Percentiles rank a stretch among this genome's conserved stretches.
Evolutionary conservation across 1,140 invertebrate species (phyloP).

Genomic region (Camponotus pennsylvanicus): DNA sequence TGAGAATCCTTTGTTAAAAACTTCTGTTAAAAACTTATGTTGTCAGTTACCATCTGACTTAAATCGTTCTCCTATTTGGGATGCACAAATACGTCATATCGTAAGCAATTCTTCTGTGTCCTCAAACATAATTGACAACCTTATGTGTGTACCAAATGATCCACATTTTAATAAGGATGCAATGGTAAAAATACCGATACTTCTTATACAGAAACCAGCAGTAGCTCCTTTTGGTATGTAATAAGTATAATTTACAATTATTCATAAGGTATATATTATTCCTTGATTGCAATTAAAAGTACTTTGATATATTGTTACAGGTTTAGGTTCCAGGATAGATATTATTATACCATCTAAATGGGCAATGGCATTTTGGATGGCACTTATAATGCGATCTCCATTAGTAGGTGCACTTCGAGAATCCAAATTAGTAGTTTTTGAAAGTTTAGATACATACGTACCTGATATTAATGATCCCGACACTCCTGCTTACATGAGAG

Average conservation of each 20-base stretch:
- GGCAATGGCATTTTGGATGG: constrained; percentile 94
- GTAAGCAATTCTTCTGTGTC: constrained; percentile 89
- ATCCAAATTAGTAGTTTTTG: constrained; percentile 89
- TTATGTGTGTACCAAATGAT: constrained; percentile 91
- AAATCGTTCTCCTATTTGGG: constrained; percentile 90
- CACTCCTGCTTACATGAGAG: constrained; percentile 87
- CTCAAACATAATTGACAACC: constrained; percentile 89
- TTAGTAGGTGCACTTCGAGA: constrained; percentile 93
- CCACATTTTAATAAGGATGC: constrained; percentile 85
- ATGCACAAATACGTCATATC: constrained; percentile 86
- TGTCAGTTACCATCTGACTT: constrained; percentile 55
- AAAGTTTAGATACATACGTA: constrained; percentile 87
- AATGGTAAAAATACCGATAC: constrained; percentile 90
- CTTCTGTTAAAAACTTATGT: constrained; percentile 46
- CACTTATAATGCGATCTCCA: constrained; percentile 93
- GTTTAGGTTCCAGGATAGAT: constrained; percentile 94
- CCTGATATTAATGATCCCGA: constrained; percentile 89
- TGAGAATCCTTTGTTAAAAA: too few relatives aligned
- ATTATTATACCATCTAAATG: constrained; percentile 92
- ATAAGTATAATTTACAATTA: constrained; percentile 11
- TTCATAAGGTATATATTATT: background rate
- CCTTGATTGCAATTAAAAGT: background rate
- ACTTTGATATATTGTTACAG: constrained; percentile 81
- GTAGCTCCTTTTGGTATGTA: constrained; percentile 68
- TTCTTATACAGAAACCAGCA: constrained; percentile 93